Conservation (phyloP, 2,888 invertebrate species). For the Synergus gifuensis region DNA sequence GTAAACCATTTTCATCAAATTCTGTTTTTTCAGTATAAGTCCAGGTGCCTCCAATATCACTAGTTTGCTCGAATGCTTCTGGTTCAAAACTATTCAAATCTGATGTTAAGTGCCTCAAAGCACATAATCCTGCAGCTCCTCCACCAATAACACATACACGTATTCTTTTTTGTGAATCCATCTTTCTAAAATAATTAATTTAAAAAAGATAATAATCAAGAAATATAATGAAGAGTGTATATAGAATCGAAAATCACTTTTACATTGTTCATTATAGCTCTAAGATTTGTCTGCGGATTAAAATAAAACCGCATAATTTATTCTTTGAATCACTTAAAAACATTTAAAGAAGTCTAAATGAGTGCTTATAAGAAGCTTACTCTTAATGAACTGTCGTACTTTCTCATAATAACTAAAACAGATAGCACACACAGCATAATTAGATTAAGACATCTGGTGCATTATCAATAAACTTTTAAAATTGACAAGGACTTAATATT, state of each 20-base stretch:
- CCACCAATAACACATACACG: constrained; percentile 85
- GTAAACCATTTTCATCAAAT: constrained; percentile 82
- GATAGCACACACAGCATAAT: neutral
- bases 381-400: neutral
- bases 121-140: constrained; percentile 87
- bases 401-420: neutral
- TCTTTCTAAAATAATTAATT: neutral
- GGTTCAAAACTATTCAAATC: constrained; percentile 78
- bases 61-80: constrained; percentile 85
- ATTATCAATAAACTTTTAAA: neutral
- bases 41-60: constrained; percentile 89
- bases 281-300: too few relatives aligned
- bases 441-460: neutral
- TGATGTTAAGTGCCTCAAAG: constrained; percentile 81
- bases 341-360: neutral
- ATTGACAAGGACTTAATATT: neutral
- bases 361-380: neutral
- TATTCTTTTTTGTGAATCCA: constrained; percentile 46
- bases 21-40: constrained; percentile 84
- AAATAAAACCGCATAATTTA: too few relatives aligned
- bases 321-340: neutral
- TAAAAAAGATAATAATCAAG: neutral
- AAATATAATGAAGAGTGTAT: neutral
- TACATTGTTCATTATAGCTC: too few relatives aligned
- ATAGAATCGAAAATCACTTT: too few relatives aligned